Evolutionary conservation across 2,797 vertebrate genomes (phyloP), one percentile per base, ranked within the genome.

Genomic region (Danio aesculapii): DNA sequence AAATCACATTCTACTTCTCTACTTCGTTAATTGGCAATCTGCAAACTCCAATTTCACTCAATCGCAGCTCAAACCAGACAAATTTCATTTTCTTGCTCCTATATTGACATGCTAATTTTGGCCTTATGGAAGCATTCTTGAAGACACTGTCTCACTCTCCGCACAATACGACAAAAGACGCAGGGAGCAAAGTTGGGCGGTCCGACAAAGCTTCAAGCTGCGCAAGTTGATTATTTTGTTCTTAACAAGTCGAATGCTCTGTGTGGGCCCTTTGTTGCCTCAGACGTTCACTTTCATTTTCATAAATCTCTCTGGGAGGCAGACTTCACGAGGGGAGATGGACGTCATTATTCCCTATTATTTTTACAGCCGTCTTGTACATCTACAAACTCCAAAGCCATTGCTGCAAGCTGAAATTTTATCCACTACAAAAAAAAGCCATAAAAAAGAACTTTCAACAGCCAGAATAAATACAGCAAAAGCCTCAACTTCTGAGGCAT

Each of bases 101-200:
- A 83, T 83, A 89, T 87, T 88, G 83, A 88, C 70, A 89, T 90
- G 89, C 84, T 83, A 85, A 88, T 87, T 82, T 82, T 67, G 70
- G 79, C 70, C 76, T 63, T 71, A 80, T 63, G 73, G 83, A 84
- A 84, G 81, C 75, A 16, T 86, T 82, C 81, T 85, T 82, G 67
- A 78, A 88, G 70, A 86, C 79, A 83, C 73, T 19, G 59, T 83
- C 81, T 64, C 75, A 30, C 79, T 82, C 79, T 53, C 62, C 1
- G 57, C 75, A 86, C 77, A 84, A 79, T 84, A 49, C 61, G 43
- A 80, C 82, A 85, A 85, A 88, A 30, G 81, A 81, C 19, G 7
- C 58, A 75, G 81, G 71, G 55, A 84, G 81, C 64, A 81, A 78
- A 84, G 80, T 79, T 79, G 69, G 74, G 67, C 79, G 8, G 70